phyloP scores from a whole-genome alignment of 2,113 vertebrate genomes.

The Mustelus asterias region DNA sequence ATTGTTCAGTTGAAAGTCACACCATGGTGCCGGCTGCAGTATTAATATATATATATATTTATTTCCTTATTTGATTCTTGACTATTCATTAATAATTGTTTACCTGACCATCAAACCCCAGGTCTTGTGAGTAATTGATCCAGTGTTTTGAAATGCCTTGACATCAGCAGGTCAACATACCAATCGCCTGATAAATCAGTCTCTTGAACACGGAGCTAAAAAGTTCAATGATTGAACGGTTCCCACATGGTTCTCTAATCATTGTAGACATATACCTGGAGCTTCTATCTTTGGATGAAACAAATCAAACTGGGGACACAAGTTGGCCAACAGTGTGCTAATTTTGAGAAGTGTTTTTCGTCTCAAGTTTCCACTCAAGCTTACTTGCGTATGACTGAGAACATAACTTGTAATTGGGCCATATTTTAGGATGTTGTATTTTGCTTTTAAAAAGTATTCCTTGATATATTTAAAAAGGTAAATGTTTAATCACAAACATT shows the following conservation, averaged over 20 bases:
- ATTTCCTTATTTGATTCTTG: background rate
- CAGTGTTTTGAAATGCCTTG: background rate
- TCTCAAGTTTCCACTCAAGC: background rate
- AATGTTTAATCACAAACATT: background rate
- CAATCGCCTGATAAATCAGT: background rate
- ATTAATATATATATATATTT: background rate
- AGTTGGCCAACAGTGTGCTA: background rate
- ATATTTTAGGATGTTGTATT: background rate
- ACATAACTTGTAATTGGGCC: background rate
- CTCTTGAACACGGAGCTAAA: background rate
- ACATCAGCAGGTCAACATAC: background rate
- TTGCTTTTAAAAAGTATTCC: background rate
- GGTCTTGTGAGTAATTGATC: background rate
- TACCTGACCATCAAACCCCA: background rate
- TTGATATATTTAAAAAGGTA: background rate
- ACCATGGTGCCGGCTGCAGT: background rate
- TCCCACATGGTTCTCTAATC: background rate
- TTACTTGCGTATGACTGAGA: background rate
- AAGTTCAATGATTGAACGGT: background rate
- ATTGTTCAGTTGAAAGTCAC: background rate
- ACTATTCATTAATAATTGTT: background rate
- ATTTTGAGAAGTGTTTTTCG: background rate
- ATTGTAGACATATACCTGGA: background rate
- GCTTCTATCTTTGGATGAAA: background rate
- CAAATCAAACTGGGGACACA: no score